These are phyloP conservation scores for Amniataba percoides DNA, from an alignment of 2,797 vertebrate genomes.

Conservation along the genomic window DNA sequence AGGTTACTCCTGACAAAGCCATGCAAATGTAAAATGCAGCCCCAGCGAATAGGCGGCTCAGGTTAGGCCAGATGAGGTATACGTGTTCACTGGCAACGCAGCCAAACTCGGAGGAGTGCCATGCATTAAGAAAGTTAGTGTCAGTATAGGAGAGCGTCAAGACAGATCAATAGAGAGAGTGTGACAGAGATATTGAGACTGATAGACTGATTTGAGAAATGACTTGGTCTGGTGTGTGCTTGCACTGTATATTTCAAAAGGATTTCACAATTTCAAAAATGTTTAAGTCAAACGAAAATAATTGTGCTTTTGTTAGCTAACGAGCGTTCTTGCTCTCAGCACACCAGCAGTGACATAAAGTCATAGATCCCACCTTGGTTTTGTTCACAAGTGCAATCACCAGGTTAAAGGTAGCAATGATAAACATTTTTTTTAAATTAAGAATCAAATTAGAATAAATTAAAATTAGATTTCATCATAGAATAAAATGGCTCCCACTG, in stretches of 20 bases:
- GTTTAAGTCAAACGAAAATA: neutral
- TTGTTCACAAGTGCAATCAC: neutral
- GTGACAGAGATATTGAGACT: conserved; percentile 50
- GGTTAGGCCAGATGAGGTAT: conserved; percentile 66
- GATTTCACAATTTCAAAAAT: neutral
- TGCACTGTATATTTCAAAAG: neutral
- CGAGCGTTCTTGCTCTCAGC: neutral
- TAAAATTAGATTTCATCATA: neutral
- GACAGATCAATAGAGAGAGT: conserved; percentile 23
- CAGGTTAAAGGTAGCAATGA: neutral
- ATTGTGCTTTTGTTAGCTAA: neutral
- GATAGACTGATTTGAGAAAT: conserved; percentile 38
- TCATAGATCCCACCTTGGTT: neutral
- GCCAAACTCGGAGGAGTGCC: conserved; percentile 64
- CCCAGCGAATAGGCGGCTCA: conserved; percentile 63
- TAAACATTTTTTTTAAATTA: too few species aligned
- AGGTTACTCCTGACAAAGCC: conserved; percentile 87
- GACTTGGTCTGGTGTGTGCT: neutral
- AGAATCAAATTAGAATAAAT: too few species aligned
- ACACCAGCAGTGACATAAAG: neutral
- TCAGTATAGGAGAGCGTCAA: conserved; percentile 21
- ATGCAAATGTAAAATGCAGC: conserved; percentile 85
- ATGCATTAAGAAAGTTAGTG: conserved; percentile 65
- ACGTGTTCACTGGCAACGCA: conserved; percentile 72
- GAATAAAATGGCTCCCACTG: conserved; percentile 9